Base-by-base conservation (phyloP, 2,113 vertebrate genomes). In the Arothron firmamentum region DNA sequence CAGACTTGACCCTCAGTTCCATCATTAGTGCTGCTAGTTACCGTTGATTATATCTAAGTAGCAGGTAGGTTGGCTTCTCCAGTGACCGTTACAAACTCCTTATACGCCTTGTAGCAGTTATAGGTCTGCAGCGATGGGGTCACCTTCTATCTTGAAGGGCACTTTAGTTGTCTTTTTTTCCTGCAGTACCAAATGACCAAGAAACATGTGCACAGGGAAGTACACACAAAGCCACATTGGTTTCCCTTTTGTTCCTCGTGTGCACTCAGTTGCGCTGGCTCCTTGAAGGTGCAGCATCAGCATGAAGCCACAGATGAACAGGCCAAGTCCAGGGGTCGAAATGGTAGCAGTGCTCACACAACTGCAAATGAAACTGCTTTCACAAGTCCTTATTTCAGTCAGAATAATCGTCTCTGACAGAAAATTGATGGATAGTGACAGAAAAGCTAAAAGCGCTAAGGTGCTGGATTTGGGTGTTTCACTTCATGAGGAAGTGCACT, bases 41-140 rank as follows among this genome's bases (percentile, higher is more conserved):
- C 8, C 55, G 46, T 54, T 59, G 46, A 59, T 75, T 12, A 14
- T 56, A 10, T 15, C 18, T 42, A 69, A 47, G 65, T 42, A 56
- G 41, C 19, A 51, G 52, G 14, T 49, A 41, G 49, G 28, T 11
- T 25, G 34, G 41, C 19, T 62, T 43, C 68, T 56, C 46, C 49
- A 19, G 25, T 23, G 50, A 64, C 38, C 58, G 41, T 50, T 42
- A 10, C 23, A 51, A 2, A 52, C n/a, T 11, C 20, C 2, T 42
- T 28, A 45, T 20, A 10, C 21, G 64, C 23, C 38, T 28, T 81
- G 31, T 65, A 59, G 68, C 63, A 61, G 52, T 49, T 4, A 46
- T 20, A 45, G 64, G 48, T 64, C 56, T 63, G 5, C 31, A 23
- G 62, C n/a, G 49, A 52, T 38, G 42, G 52, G n/a, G 15, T 45